Base-by-base conservation (phyloP, 2,888 invertebrate species). In the Zonitis immaculata region DNA sequence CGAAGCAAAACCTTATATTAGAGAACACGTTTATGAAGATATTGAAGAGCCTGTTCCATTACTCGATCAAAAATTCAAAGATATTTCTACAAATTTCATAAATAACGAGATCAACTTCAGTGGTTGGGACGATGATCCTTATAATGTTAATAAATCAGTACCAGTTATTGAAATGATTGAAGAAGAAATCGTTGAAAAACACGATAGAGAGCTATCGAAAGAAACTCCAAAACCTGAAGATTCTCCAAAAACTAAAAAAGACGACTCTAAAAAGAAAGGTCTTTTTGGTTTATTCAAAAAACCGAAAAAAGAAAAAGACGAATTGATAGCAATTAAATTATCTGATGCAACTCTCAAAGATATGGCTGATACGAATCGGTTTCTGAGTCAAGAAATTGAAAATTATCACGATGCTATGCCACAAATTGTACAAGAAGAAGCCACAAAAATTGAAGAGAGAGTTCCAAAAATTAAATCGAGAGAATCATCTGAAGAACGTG, bases 161-260 rank as follows among this genome's bases (percentile, higher is more conserved):
- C 71, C 69, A 26, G 70, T 68, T 20, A 72, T 71, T 25, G 70
- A 72, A 30, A 67, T 68, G 20, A 64, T 59, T 26, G 59, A 59
- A 47, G 65, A 59, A 49, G 69, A 69, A 51, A 70, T 73, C 28
- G 63, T 73, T 16, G 73, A 74, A 54, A 75, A 75, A 59, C 74
- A 73, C 46, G 73, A 73, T 42, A 63, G 64, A 44, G 72, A 74
- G 61, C 59, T 68, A 20, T 71, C 71, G 0, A 71, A 71, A 59
- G 71, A 74, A 58, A 43, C 54, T 57, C 47, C 52, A 27, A 48
- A 12, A 7, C n/a, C 20, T 20, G 52, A 51, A 42, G 45, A 49
- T 6, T 27, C 22, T 2, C 14, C 22, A 67, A 66, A 42, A 64
- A 64, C 44, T 45, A 56, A 49, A 32, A 50, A 27, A 54, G 45